These are phyloP conservation scores for Leptobrachium leishanense DNA, from an alignment of 2,113 vertebrate genomes.

Conservation along the genomic window DNA sequence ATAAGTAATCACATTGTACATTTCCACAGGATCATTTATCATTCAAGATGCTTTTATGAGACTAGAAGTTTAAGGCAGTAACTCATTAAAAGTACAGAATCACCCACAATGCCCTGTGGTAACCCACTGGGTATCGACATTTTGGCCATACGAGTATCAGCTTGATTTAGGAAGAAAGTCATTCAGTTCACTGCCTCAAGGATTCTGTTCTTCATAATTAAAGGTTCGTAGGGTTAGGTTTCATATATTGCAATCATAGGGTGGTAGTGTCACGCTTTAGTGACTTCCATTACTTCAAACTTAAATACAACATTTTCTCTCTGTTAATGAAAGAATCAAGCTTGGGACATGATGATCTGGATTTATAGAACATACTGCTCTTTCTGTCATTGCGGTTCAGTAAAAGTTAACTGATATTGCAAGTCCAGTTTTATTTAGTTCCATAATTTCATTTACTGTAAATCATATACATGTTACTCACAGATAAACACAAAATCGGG, in stretches of 20 bases:
- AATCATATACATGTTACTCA: too few relatives aligned
- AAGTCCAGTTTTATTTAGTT: too few relatives aligned
- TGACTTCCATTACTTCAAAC: slow-evolving; percentile 48
- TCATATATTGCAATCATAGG: slow-evolving; percentile 39
- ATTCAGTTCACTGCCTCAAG: slow-evolving; percentile 18
- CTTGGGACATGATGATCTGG: background rate
- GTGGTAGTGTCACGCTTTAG: background rate
- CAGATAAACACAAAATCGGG: too few relatives aligned
- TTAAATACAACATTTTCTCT: slow-evolving; percentile 39
- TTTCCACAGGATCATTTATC: slow-evolving; percentile 40
- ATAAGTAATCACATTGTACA: slow-evolving; percentile 43
- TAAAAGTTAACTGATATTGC: too few relatives aligned
- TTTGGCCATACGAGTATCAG: slow-evolving; percentile 30
- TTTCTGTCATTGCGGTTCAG: too few relatives aligned
- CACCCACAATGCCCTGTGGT: slow-evolving; percentile 50
- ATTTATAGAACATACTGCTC: background rate
- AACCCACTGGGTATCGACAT: slow-evolving; percentile 42
- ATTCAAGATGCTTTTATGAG: slow-evolving; percentile 28
- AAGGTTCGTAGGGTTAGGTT: slow-evolving; percentile 52
- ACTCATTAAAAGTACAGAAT: slow-evolving; percentile 41
- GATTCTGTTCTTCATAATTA: slow-evolving; percentile 29
- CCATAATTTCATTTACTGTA: too few relatives aligned
- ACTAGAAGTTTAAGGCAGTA: slow-evolving; percentile 17
- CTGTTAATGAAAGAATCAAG: slow-evolving; percentile 7
- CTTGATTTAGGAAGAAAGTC: slow-evolving; percentile 40